These are phyloP conservation scores for Patagioenas fasciata DNA, from an alignment of 2,113 vertebrate species.

Conservation along the genomic window DNA sequence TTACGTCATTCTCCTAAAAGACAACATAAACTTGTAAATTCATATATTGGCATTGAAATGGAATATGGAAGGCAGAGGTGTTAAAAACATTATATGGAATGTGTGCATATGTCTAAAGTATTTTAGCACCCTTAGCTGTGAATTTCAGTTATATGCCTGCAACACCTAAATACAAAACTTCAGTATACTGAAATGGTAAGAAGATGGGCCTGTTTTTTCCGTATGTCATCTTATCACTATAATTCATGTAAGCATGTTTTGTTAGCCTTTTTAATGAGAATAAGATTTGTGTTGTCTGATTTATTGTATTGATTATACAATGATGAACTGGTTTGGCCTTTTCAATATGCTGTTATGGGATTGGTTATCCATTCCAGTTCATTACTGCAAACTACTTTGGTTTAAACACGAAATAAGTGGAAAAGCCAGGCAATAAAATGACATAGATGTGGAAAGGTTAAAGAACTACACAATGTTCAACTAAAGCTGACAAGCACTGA, in stretches of 20 bases:
- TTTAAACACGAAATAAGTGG: slow-evolving; percentile 17
- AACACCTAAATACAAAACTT: neutral
- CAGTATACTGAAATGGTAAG: neutral
- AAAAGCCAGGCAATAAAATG: slow-evolving; percentile 45
- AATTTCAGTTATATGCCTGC: neutral
- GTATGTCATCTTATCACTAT: neutral
- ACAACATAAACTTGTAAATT: neutral
- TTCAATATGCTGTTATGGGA: slow-evolving; percentile 15
- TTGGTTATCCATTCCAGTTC: slow-evolving; percentile 35
- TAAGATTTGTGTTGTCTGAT: slow-evolving; percentile 15
- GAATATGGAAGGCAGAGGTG: neutral
- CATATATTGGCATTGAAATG: neutral
- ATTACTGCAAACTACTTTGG: neutral
- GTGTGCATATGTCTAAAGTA: neutral
- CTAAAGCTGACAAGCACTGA: slow-evolving; percentile 39
- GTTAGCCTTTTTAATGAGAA: slow-evolving; percentile 10
- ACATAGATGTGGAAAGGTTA: slow-evolving; percentile 32
- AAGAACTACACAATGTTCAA: neutral
- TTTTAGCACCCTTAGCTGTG: neutral
- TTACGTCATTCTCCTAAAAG: neutral
- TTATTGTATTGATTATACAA: slow-evolving; percentile 40
- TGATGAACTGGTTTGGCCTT: slow-evolving; percentile 54
- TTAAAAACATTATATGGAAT: neutral
- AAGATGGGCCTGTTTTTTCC: neutral
- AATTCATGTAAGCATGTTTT: slow-evolving; percentile 7